phyloP scores from a whole-genome alignment of 2,888 invertebrate species.

The Autographa pulchrina region DNA sequence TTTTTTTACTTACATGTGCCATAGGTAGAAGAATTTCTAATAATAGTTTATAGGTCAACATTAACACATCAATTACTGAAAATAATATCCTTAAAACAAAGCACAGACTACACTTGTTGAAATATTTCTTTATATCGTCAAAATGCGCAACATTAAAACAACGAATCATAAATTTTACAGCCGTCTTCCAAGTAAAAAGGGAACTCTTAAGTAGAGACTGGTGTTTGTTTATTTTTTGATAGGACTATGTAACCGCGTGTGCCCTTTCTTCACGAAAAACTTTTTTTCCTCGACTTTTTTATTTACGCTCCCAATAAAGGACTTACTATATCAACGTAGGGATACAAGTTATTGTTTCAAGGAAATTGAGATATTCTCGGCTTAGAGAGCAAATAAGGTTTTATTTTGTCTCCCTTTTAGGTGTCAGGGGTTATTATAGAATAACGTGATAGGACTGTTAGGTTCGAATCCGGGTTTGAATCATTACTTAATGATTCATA shows the following conservation, averaged over 20 bases:
- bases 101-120: slow-evolving; percentile 16
- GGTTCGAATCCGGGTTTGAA: slow-evolving; percentile 49
- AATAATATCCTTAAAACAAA: slow-evolving; percentile 5
- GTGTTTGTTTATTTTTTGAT: slow-evolving; percentile 88
- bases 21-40: too few relatives aligned
- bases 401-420: slow-evolving; percentile 46
- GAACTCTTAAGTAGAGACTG: slow-evolving; percentile 84
- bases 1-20: too few relatives aligned
- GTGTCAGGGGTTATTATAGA: slow-evolving; percentile 5
- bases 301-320: slow-evolving; percentile 85
- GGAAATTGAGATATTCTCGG: slow-evolving; percentile 79
- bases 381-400: slow-evolving; percentile 56
- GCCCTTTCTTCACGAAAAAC: slow-evolving; percentile 81
- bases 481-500: slow-evolving; percentile 58
- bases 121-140: slow-evolving; percentile 49
- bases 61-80: too few relatives aligned
- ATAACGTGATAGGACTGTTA: slow-evolving; percentile 7
- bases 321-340: slow-evolving; percentile 73
- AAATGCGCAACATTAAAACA: slow-evolving; percentile 75
- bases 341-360: slow-evolving; percentile 80
- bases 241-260: slow-evolving; percentile 85
- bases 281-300: slow-evolving; percentile 72
- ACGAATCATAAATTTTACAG: slow-evolving; percentile 87
- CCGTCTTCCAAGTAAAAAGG: slow-evolving; percentile 82
- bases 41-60: too few relatives aligned